phyloP scores from a whole-genome alignment of 2,113 vertebrate species.

The Pygoscelis antarcticus region DNA sequence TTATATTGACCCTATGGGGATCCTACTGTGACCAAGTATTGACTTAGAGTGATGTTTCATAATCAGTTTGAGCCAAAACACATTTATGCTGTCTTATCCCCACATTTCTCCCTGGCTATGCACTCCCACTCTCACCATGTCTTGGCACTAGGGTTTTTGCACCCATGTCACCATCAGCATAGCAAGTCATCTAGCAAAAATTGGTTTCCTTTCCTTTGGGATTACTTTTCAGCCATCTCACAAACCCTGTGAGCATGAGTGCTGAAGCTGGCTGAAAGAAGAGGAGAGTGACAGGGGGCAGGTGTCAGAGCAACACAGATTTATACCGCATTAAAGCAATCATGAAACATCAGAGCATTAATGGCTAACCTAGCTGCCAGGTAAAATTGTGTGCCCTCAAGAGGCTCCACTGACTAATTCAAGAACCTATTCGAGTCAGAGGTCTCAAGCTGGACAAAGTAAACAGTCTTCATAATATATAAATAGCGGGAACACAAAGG shows the following conservation, averaged over 20 bases:
- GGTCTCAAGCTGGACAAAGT: background rate
- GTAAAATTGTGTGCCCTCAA: background rate
- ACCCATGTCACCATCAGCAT: background rate
- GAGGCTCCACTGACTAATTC: background rate
- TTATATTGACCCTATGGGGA: background rate
- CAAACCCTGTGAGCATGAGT: background rate
- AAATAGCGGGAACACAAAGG: background rate
- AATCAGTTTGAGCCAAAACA: background rate
- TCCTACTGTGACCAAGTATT: background rate
- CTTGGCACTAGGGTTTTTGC: background rate
- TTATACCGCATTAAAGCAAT: background rate
- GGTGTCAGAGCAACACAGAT: background rate
- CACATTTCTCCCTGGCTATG: background rate
- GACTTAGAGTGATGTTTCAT: background rate
- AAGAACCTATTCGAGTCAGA: background rate
- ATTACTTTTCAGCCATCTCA: background rate
- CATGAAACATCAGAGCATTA: background rate
- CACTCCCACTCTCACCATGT: background rate
- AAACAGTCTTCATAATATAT: background rate
- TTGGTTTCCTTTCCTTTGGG: background rate
- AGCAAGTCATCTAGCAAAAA: background rate
- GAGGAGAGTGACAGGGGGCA: background rate
- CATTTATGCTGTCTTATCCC: background rate
- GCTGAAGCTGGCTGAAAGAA: background rate
- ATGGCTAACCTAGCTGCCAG: background rate